Percentiles rank a stretch among this genome's conserved stretches.
These are phyloP conservation scores for Hemichromis elongatus DNA, from an alignment of 2,113 vertebrate genomes.

Conservation along the genomic window DNA sequence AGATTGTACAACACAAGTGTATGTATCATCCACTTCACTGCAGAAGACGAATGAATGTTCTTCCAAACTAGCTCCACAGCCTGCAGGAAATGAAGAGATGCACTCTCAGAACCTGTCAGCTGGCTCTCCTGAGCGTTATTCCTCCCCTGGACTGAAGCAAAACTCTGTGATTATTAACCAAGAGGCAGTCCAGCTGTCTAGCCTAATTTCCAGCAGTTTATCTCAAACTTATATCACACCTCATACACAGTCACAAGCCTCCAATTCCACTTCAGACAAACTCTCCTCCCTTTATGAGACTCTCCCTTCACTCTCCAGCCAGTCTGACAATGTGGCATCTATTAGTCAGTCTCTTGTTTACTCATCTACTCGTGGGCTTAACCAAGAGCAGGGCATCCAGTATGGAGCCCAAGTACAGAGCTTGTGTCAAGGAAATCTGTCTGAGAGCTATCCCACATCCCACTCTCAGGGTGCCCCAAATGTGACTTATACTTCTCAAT, in stretches of 20 bases:
- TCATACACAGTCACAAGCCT: conserved; percentile 84
- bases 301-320: conserved; percentile 82
- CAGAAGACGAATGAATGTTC: conserved; percentile 83
- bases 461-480: conserved; percentile 89
- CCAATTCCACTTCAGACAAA: conserved; percentile 84
- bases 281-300: conserved; percentile 89
- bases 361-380: conserved; percentile 77
- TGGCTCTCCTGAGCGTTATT: conserved; percentile 84
- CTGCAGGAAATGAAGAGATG: conserved; percentile 76
- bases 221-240: conserved; percentile 85
- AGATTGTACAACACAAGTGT: conserved; percentile 76
- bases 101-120: conserved; percentile 77
- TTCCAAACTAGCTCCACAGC: conserved; percentile 77
- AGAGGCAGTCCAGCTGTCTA: conserved; percentile 87
- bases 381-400: conserved; percentile 73
- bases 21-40: conserved; percentile 77
- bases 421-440: conserved; percentile 83
- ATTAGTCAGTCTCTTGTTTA: conserved; percentile 83
- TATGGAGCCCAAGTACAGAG: conserved; percentile 84
- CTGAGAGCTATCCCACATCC: conserved; percentile 85
- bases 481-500: conserved; percentile 87
- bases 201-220: conserved; percentile 84
- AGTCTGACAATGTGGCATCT: conserved; percentile 80
- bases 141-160: conserved; percentile 86
- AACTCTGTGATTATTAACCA: conserved; percentile 90